Conservation (phyloP, 2,113 vertebrate genomes). For the Apeltes quadracus region DNA sequence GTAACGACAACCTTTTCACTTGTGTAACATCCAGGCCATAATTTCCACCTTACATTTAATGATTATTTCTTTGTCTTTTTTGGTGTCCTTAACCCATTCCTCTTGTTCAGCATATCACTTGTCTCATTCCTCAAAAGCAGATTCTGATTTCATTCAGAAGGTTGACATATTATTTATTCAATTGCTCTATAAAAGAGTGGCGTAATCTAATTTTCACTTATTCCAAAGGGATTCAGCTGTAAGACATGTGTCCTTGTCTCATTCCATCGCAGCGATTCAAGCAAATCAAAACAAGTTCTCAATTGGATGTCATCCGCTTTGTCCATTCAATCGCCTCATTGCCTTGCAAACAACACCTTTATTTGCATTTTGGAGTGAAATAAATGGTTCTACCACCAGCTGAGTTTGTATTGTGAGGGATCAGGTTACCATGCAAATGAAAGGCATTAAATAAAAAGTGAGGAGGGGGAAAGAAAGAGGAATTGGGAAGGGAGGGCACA, state of each 20-base stretch:
- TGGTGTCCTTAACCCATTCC: constrained; percentile 9
- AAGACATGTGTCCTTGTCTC: constrained; percentile 5
- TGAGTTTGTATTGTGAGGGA: background rate
- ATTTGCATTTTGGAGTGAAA: constrained; percentile 20
- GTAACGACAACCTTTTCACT: constrained; percentile 1
- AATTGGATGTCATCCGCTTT: constrained; percentile 11
- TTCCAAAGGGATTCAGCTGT: constrained; percentile 15
- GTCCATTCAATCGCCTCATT: constrained; percentile 2
- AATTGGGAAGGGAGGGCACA: background rate
- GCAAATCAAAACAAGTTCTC: constrained; percentile 14
- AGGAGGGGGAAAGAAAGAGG: background rate
- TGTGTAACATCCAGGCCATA: background rate
- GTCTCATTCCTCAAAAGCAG: background rate
- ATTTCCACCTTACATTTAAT: background rate
- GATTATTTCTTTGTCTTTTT: constrained; percentile 11
- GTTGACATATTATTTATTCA: constrained; percentile 39
- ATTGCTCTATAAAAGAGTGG: constrained; percentile 13
- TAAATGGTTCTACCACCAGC: background rate
- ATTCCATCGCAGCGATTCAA: constrained; percentile 22
- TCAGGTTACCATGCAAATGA: background rate
- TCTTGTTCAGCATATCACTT: background rate
- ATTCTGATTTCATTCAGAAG: constrained; percentile 19
- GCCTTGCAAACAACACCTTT: constrained; percentile 13
- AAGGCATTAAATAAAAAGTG: background rate
- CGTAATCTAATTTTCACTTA: constrained; percentile 13